These are phyloP conservation scores for Chesias legatella DNA, from an alignment of 2,888 invertebrate species.

Conservation along the genomic window DNA sequence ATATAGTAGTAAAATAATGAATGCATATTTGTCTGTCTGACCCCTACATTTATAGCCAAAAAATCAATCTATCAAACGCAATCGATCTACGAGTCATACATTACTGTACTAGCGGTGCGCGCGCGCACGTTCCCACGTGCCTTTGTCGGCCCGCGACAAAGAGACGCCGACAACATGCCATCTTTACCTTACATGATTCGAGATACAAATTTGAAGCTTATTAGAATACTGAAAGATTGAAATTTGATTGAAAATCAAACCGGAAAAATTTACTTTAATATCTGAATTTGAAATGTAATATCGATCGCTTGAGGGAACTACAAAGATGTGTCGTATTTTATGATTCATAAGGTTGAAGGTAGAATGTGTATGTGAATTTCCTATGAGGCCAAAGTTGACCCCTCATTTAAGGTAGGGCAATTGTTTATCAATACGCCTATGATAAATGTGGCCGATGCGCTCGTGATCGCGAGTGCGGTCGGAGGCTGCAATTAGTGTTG, in stretches of 20 bases:
- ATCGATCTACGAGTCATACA: slow-evolving; percentile 65
- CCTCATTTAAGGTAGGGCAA: slow-evolving; percentile 77
- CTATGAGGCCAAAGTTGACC: slow-evolving; percentile 56
- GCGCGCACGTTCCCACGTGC: slow-evolving; percentile 76
- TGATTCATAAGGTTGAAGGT: slow-evolving; percentile 28
- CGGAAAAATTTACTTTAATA: slow-evolving; percentile 49
- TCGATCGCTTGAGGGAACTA: slow-evolving; percentile 9
- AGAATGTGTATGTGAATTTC: slow-evolving; percentile 8
- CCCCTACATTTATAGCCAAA: slow-evolving; percentile 33
- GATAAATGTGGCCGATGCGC: slow-evolving; percentile 66
- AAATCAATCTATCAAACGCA: slow-evolving; percentile 43
- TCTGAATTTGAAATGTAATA: slow-evolving; percentile 32
- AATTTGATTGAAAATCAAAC: slow-evolving; percentile 20
- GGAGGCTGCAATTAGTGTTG: slow-evolving; percentile 64
- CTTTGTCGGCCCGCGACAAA: slow-evolving; percentile 78
- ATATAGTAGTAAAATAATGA: neutral
- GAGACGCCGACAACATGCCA: slow-evolving; percentile 65
- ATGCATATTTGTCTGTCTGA: slow-evolving; percentile 9
- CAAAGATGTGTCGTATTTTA: slow-evolving; percentile 20
- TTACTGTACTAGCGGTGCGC: slow-evolving; percentile 60
- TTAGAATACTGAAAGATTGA: slow-evolving; percentile 25
- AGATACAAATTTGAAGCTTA: slow-evolving; percentile 37
- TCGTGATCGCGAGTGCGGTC: slow-evolving; percentile 61
- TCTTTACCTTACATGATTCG: slow-evolving; percentile 41
- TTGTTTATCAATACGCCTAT: slow-evolving; percentile 77